These are phyloP conservation scores for Punctoribates punctum DNA, from an alignment of 2,888 invertebrate species.

Conservation along the genomic window DNA sequence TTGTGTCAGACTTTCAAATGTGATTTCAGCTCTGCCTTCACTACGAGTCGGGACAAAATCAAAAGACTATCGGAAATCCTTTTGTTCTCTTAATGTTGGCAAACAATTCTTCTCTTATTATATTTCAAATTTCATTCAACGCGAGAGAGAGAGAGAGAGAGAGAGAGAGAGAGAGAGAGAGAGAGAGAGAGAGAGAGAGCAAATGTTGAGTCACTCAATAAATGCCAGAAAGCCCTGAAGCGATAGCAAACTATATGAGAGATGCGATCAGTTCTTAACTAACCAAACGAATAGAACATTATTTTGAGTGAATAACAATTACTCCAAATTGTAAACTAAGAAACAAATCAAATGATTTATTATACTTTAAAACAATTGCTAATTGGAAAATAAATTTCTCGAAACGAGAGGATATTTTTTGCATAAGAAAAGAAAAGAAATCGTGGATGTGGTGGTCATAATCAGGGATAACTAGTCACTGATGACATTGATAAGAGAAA, in stretches of 20 bases:
- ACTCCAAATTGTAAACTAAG: too few species aligned
- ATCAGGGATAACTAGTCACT: too few species aligned
- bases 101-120: slow-evolving; percentile 29
- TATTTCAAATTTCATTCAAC: slow-evolving; percentile 10
- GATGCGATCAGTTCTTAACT: not conserved
- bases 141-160: not conserved
- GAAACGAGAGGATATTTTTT: too few species aligned
- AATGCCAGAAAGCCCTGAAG: not conserved
- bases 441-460: too few species aligned
- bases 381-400: too few species aligned
- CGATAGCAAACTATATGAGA: not conserved
- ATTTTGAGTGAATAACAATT: not conserved
- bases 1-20: too few species aligned
- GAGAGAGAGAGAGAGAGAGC: not conserved
- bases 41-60: not conserved
- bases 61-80: slow-evolving; percentile 34
- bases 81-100: not conserved
- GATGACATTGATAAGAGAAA: too few species aligned
- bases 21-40: too few species aligned
- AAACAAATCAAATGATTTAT: too few species aligned
- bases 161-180: too few species aligned
- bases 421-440: too few species aligned
- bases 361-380: too few species aligned
- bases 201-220: not conserved
- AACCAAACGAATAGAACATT: not conserved